Evolutionary conservation across 2,797 vertebrate species (phyloP).

Genomic region (Silurus lanzhouensis): DNA sequence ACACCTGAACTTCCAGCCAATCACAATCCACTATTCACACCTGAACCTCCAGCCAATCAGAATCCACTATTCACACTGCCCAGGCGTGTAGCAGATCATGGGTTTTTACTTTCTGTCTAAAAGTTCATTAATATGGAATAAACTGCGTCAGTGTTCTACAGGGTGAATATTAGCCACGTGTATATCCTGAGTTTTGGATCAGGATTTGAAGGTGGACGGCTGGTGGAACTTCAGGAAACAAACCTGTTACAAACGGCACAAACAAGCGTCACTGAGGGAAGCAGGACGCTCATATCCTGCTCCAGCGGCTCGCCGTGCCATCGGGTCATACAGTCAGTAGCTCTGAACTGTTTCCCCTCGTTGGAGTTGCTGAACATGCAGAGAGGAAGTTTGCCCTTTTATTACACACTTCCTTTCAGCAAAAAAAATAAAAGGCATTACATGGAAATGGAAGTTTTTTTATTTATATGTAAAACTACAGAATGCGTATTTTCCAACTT

Average conservation of each 20-base stretch:
- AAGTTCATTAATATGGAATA: background rate
- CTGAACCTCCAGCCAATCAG: no score
- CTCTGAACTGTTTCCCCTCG: constrained; percentile 1
- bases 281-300: constrained; percentile 25
- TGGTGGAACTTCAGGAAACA: constrained; percentile 20
- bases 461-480: background rate
- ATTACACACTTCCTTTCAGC: constrained; percentile 39
- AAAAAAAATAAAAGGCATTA: constrained; percentile 5
- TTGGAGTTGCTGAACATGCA: constrained; percentile 47
- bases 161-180: background rate
- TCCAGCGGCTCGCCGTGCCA: background rate
- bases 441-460: constrained; percentile 1
- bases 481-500: constrained; percentile 21
- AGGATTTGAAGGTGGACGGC: background rate
- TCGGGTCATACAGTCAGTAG: constrained; percentile 1
- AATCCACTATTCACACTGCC: no score
- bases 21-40: no score
- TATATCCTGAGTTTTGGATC: no score
- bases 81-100: no score
- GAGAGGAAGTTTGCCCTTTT: constrained; percentile 28
- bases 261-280: background rate
- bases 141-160: background rate
- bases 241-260: background rate
- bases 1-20: no score
- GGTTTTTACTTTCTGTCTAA: background rate